Conservation (phyloP, 2,113 vertebrate genomes). For the Tupaia tana region DNA sequence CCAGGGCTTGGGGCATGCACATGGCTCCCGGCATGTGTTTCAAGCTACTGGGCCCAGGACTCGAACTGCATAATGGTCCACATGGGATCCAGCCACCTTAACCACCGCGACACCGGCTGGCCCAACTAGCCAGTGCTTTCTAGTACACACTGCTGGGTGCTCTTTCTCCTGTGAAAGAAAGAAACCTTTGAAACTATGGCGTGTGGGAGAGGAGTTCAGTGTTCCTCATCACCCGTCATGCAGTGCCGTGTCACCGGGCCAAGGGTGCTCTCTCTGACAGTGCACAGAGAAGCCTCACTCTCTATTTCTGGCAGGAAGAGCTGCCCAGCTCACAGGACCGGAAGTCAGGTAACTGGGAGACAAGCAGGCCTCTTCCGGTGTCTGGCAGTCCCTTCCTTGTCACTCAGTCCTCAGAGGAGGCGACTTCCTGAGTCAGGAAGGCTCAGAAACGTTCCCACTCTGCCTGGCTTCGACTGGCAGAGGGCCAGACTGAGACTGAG, state of each 20-base stretch:
- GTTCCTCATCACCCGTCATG: background rate
- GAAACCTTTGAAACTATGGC: background rate
- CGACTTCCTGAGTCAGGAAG: background rate
- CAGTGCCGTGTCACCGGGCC: background rate
- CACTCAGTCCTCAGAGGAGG: background rate
- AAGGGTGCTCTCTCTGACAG: background rate
- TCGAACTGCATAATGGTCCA: too few relatives aligned
- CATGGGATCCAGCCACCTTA: too few relatives aligned
- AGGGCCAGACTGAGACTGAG: background rate
- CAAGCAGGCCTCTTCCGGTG: background rate
- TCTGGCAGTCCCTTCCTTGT: slow-evolving; percentile 28
- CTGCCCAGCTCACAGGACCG: background rate
- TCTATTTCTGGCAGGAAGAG: slow-evolving; percentile 59
- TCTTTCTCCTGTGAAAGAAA: too few relatives aligned
- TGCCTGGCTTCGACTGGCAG: background rate
- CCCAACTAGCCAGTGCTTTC: too few relatives aligned
- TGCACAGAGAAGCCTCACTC: background rate
- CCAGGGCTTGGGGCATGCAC: too few relatives aligned
- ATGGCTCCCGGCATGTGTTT: too few relatives aligned
- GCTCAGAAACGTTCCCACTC: background rate
- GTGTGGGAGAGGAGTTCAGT: background rate
- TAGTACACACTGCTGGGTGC: too few relatives aligned
- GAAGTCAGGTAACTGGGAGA: slow-evolving; percentile 12
- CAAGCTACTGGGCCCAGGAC: too few relatives aligned
- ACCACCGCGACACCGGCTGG: too few relatives aligned